Conservation (phyloP, 2,113 vertebrate species). For the Microcebus lehilahytsara region DNA sequence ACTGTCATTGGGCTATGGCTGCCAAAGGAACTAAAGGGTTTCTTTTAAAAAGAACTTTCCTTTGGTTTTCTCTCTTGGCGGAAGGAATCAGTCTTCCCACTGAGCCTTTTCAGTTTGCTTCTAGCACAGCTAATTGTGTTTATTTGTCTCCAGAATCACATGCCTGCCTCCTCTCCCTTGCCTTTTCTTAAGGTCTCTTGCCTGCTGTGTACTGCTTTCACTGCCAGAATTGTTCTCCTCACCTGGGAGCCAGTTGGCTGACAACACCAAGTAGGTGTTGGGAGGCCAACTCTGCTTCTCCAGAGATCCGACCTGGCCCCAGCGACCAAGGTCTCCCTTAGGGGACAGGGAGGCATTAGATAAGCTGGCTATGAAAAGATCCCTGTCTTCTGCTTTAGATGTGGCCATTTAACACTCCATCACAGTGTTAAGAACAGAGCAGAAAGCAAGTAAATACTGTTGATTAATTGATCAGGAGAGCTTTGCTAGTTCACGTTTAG, state of each 20-base stretch:
- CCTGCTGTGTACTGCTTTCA: conserved; percentile 38
- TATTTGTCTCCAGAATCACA: conserved; percentile 60
- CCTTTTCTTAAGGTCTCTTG: conserved; percentile 53
- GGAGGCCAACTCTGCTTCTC: background rate
- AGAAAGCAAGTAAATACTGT: background rate
- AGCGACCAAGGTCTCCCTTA: background rate
- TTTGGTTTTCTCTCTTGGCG: conserved; percentile 57
- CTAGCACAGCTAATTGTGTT: conserved; percentile 62
- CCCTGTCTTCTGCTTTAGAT: background rate
- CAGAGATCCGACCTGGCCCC: conserved; percentile 15
- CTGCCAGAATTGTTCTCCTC: conserved; percentile 51
- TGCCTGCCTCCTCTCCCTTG: conserved; percentile 41
- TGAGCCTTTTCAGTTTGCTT: conserved; percentile 65
- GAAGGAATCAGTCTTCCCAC: conserved; percentile 27
- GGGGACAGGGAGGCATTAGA: background rate
- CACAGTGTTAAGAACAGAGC: background rate
- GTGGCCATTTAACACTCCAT: background rate
- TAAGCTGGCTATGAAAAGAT: background rate
- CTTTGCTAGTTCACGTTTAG: conserved; percentile 1
- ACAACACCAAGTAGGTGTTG: conserved; percentile 17
- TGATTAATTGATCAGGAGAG: background rate
- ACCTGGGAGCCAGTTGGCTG: conserved; percentile 63
- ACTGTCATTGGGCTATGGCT: background rate
- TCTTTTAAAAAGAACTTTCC: conserved; percentile 38
- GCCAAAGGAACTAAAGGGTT: conserved; percentile 46